These are phyloP conservation scores for Listronotus oregonensis DNA, from an alignment of 1,140 invertebrate species.

Conservation along the genomic window DNA sequence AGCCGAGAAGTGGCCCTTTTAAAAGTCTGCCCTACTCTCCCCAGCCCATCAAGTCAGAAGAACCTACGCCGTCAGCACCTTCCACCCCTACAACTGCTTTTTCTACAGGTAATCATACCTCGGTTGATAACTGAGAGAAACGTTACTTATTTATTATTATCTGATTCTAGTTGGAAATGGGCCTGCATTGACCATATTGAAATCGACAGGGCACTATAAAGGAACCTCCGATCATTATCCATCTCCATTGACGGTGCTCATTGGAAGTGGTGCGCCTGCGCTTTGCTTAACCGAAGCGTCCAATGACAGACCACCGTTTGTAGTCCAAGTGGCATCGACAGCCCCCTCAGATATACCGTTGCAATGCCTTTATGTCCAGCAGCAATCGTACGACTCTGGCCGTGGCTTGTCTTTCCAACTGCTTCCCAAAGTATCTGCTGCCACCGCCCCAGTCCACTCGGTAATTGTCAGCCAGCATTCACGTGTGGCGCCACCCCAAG, in stretches of 20 bases:
- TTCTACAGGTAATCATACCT: constrained; percentile 20
- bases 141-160: neutral
- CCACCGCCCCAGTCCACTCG: constrained; percentile 18
- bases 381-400: constrained; percentile 23
- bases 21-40: constrained; percentile 24
- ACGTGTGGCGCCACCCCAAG: neutral
- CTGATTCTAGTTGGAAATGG: constrained; percentile 18
- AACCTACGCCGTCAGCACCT: constrained; percentile 7
- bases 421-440: constrained; percentile 17
- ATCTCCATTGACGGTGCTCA: constrained; percentile 46
- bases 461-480: constrained; percentile 34
- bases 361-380: constrained; percentile 54
- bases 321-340: constrained; percentile 45
- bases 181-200: constrained; percentile 18
- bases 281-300: constrained; percentile 26
- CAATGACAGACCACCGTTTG: constrained; percentile 43
- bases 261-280: constrained; percentile 35
- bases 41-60: constrained; percentile 25
- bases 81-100: constrained; percentile 24
- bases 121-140: neutral
- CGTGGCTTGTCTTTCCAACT: constrained; percentile 24
- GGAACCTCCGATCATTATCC: constrained; percentile 36
- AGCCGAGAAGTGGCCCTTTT: constrained; percentile 8
- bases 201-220: constrained; percentile 12
- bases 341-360: constrained; percentile 51